Conservation (phyloP, 2,113 vertebrate genomes). For the Rhineura floridana region DNA sequence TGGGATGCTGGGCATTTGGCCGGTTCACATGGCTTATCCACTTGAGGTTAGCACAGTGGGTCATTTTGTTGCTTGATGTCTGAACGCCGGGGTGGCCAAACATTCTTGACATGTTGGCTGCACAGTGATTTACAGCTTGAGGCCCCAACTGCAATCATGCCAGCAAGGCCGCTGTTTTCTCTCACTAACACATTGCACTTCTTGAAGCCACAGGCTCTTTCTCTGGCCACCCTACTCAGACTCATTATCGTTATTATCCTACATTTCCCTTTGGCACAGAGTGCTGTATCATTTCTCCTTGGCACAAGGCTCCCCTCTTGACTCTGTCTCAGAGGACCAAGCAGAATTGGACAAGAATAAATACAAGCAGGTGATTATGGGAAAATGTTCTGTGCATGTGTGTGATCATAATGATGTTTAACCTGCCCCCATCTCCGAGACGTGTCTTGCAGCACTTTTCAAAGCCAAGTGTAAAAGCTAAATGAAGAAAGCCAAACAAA, state of each 20-base stretch:
- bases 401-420: neutral
- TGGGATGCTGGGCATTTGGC: conserved; percentile 49
- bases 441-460: neutral
- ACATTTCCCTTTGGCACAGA: conserved; percentile 68
- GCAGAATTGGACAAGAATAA: conserved; percentile 49
- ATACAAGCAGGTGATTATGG: conserved; percentile 45
- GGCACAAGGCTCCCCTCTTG: conserved; percentile 38
- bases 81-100: conserved; percentile 71
- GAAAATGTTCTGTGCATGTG: neutral
- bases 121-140: conserved; percentile 73
- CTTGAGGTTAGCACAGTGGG: conserved; percentile 66
- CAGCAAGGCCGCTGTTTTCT: conserved; percentile 68
- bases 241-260: conserved; percentile 70
- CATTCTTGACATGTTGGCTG: conserved; percentile 63
- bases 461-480: neutral
- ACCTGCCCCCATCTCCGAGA: neutral
- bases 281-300: conserved; percentile 50
- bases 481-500: neutral
- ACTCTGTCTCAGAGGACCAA: conserved; percentile 8
- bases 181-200: conserved; percentile 53
- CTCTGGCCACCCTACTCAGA: conserved; percentile 63
- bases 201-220: conserved; percentile 59
- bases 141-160: conserved; percentile 62
- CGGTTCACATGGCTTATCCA: conserved; percentile 53
- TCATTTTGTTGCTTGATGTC: conserved; percentile 70